Conservation (phyloP, 37 sponge, comb jelly and placozoan genomes). For the Halisarca cf. caerulea region DNA sequence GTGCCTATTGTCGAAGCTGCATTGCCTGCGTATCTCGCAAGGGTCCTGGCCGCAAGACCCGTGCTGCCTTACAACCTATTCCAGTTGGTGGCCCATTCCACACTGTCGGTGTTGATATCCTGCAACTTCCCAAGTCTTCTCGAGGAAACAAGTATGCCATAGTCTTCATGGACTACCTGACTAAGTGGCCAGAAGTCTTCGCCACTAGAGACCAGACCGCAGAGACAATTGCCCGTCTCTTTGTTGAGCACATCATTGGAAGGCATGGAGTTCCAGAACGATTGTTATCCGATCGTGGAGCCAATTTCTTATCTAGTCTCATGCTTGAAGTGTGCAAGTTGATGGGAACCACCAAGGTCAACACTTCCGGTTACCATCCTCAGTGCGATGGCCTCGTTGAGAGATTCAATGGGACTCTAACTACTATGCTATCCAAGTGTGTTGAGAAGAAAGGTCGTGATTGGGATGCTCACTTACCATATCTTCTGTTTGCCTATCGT, state of each 20-base stretch:
- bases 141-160: too few species aligned
- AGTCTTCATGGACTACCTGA: too few species aligned
- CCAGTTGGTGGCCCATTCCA: slow-evolving; percentile 66
- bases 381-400: slow-evolving; percentile 60
- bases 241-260: too few species aligned
- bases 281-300: too few species aligned
- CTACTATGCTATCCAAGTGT: slow-evolving; percentile 37
- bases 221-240: too few species aligned
- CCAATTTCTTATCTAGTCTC: too few species aligned
- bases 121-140: too few species aligned
- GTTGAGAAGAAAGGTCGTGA: slow-evolving; percentile 3
- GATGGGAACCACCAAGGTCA: slow-evolving; percentile 40
- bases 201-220: too few species aligned
- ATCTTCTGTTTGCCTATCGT: slow-evolving; percentile 53
- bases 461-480: slow-evolving; percentile 41
- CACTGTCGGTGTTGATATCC: slow-evolving; percentile 44
- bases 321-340: slow-evolving; percentile 32
- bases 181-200: too few species aligned
- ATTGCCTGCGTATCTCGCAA: slow-evolving; percentile 35
- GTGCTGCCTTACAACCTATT: slow-evolving; percentile 36
- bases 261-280: too few species aligned
- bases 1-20: slow-evolving; percentile 24
- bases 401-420: slow-evolving; percentile 35
- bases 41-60: background rate
- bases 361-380: slow-evolving; percentile 52